phyloP scores from a whole-genome alignment of 1,140 invertebrate genomes.

The Drosophila pruinosa region DNA sequence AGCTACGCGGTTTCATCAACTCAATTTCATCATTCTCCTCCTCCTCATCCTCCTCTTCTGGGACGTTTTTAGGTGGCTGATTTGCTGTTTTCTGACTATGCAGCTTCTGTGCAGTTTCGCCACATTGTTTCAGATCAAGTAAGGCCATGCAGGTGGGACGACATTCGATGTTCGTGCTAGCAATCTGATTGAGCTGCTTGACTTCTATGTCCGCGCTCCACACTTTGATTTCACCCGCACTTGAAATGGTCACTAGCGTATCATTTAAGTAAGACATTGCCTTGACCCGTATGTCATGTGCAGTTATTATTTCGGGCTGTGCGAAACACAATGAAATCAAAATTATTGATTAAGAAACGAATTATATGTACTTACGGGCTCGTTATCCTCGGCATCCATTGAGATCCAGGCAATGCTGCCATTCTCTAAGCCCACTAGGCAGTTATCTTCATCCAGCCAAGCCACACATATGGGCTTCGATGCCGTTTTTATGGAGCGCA shows the following conservation, averaged over 20 bases:
- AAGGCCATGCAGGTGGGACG: conserved; percentile 86
- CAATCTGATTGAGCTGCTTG: conserved; percentile 84
- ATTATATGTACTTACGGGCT: conserved; percentile 37
- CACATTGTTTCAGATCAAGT: conserved; percentile 62
- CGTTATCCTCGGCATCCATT: conserved; percentile 63
- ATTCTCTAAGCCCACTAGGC: conserved; percentile 89
- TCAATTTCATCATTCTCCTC: not conserved
- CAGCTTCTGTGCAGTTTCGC: not conserved
- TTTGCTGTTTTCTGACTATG: too few species aligned
- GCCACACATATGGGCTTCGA: conserved; percentile 86
- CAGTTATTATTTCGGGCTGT: conserved; percentile 80
- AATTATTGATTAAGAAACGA: not conserved
- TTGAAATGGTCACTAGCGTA: conserved; percentile 70
- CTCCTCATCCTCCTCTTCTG: not conserved
- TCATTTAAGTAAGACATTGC: conserved; percentile 84
- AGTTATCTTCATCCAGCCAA: conserved; percentile 86
- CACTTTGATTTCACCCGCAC: conserved; percentile 90
- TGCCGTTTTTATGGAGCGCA: conserved; percentile 85
- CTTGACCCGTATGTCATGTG: conserved; percentile 88
- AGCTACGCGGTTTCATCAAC: conserved; percentile 21
- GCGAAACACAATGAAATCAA: not conserved
- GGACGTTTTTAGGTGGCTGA: not conserved
- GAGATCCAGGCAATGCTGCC: conserved; percentile 87
- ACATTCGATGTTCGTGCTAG: conserved; percentile 84
- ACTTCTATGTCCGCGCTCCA: conserved; percentile 86